A percentile compares a stretch with the other conserved stretches of the same genome.
Evolutionary conservation across 2,113 vertebrate genomes (phyloP).

Genomic region (Passer domesticus): DNA sequence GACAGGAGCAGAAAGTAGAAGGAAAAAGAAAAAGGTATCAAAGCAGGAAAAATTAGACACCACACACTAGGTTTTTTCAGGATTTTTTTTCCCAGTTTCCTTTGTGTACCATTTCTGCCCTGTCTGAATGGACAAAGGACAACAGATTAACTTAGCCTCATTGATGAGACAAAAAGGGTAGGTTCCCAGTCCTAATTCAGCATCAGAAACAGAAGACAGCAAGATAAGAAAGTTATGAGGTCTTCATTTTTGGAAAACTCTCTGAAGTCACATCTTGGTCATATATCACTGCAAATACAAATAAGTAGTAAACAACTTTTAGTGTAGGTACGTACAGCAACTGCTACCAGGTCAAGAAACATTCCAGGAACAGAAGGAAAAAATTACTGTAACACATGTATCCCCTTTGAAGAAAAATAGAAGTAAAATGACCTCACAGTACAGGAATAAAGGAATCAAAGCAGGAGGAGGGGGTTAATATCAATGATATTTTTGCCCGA

Average conservation of each 20-base stretch:
- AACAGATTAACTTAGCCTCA: neutral
- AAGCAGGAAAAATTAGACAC: neutral
- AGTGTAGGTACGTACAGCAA: neutral
- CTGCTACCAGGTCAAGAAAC: neutral
- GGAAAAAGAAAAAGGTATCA: neutral
- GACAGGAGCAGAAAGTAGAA: neutral
- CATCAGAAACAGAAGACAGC: neutral
- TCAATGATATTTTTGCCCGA: no score
- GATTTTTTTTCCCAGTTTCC: neutral
- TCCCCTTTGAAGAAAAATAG: neutral
- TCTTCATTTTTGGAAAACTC: neutral
- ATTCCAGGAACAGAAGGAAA: neutral
- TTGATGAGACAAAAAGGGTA: neutral
- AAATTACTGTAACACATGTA: neutral
- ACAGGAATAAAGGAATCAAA: neutral
- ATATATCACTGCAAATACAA: neutral
- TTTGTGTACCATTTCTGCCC: neutral
- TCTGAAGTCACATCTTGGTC: neutral
- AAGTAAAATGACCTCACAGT: neutral
- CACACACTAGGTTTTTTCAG: fast-evolving
- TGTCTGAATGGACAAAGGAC: neutral
- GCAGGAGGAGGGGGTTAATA: neutral
- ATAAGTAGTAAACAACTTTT: neutral
- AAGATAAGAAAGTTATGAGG: neutral
- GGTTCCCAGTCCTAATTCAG: neutral